Evolutionary conservation across 2,888 invertebrate species (phyloP).

Genomic region (Leucophenga montana): DNA sequence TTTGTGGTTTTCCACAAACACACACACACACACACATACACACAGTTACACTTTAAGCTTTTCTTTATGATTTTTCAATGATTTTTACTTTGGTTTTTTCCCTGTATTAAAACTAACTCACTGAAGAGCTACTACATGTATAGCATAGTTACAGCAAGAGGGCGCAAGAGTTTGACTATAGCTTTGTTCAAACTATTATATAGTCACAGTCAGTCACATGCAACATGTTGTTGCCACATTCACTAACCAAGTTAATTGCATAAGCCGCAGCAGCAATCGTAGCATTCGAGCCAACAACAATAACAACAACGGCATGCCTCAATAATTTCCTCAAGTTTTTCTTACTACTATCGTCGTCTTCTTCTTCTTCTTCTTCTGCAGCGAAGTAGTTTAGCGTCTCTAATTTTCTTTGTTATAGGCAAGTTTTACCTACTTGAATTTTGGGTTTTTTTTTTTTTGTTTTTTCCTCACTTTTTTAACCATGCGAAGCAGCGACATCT

Average conservation of each 20-base stretch:
- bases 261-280: constrained; percentile 43
- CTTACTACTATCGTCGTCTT: too few species aligned
- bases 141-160: too few species aligned
- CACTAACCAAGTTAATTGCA: constrained; percentile 57
- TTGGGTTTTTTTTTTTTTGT: background rate
- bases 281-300: constrained; percentile 17
- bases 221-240: constrained; percentile 54
- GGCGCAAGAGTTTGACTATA: background rate
- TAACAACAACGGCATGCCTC: constrained; percentile 47
- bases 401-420: constrained; percentile 5
- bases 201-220: constrained; percentile 39
- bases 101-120: background rate
- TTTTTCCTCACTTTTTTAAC: background rate
- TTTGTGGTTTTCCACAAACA: constrained; percentile 22
- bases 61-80: constrained; percentile 16
- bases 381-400: constrained; percentile 6
- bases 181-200: background rate
- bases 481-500: constrained; percentile 10
- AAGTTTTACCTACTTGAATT: background rate
- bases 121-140: background rate
- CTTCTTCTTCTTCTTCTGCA: constrained; percentile 19
- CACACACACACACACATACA: too few species aligned
- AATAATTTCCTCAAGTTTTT: constrained; percentile 49
- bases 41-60: too few species aligned
- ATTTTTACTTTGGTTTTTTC: background rate